Evolutionary conservation across 1,140 invertebrate species (phyloP), one percentile per base, ranked within the genome.

Genomic region (Maniola jurtina): DNA sequence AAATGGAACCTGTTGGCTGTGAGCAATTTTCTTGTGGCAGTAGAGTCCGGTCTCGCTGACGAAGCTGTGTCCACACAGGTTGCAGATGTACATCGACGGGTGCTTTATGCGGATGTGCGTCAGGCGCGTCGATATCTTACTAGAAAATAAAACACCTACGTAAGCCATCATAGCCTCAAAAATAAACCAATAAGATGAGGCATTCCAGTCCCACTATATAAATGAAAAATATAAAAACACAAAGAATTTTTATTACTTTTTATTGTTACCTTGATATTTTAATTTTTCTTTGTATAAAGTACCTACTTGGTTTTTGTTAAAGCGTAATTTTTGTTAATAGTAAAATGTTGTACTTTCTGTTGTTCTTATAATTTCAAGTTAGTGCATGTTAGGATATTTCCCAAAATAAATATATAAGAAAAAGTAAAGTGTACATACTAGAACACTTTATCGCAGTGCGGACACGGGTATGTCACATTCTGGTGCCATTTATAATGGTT

Each of bases 51-150:
- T 77, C 6, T 86, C 83, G 45, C 86, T 88, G 48, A 90, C 86
- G 45, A 88, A 90, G 58, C 86, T 89, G 50, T 88, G 88, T 0
- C 88, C 88, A 42, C 88, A 90, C 14, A 90, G 25, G 13, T 79
- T 83, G 66, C 88, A 90, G 15, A 90, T 81, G 42, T 71, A 71
- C 6, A 75, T 82, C 0, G 86, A 88, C 5, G 88, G 88, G 42
- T 90, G 88, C 61, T 90, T 90, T 14, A 90, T 77, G 10, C 88
- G 66, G 35, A 90, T 87, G 65, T 90, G 88, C 0, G 88, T 90
- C 16, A 90, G 60, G 6, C 76, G 78, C 0, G 88, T 90, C 7
- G 88, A 88, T 0, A 73, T 42, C 71, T 90, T 90, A 14, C 86
- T 88, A 71, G 1, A 66, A 76, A 71, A 47, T 54, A 64, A 36